Evolutionary conservation across 2,797 vertebrate genomes (phyloP).

Genomic region (Trematomus bernacchii): DNA sequence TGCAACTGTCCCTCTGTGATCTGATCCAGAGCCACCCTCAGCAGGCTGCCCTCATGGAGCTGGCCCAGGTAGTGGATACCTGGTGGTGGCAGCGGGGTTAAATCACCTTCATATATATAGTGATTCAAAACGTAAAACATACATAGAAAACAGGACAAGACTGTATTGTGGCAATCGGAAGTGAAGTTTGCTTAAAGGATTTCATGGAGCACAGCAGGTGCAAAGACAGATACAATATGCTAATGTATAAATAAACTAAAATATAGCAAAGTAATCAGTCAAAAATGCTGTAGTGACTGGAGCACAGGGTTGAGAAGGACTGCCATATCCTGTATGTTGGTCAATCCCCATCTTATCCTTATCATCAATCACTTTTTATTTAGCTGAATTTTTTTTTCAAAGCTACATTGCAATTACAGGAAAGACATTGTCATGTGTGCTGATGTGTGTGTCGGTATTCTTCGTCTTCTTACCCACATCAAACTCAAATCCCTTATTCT

Average conservation of each 20-base stretch:
- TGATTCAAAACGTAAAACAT: not conserved
- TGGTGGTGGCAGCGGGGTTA: slow-evolving; percentile 25
- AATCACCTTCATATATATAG: not conserved
- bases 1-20: slow-evolving; percentile 84
- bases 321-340: not conserved
- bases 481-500: slow-evolving; percentile 87
- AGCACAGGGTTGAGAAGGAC: not conserved
- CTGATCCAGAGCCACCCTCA: slow-evolving; percentile 84
- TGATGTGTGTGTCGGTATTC: not conserved
- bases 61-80: slow-evolving; percentile 86
- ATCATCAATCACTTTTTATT: not conserved
- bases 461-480: slow-evolving; percentile 81
- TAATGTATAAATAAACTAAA: not conserved
- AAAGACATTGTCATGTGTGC: no score
- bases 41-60: slow-evolving; percentile 83
- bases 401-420: not conserved
- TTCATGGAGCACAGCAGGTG: not conserved
- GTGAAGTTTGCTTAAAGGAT: no score
- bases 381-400: not conserved
- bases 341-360: not conserved
- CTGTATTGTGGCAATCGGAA: no score
- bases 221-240: not conserved
- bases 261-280: no score
- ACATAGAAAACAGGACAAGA: no score
- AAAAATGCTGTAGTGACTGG: no score